These are phyloP conservation scores for Aphrocallistes beatrix DNA, from an alignment of 37 sponge, comb jelly and placozoan genomes.

Conservation along the genomic window DNA sequence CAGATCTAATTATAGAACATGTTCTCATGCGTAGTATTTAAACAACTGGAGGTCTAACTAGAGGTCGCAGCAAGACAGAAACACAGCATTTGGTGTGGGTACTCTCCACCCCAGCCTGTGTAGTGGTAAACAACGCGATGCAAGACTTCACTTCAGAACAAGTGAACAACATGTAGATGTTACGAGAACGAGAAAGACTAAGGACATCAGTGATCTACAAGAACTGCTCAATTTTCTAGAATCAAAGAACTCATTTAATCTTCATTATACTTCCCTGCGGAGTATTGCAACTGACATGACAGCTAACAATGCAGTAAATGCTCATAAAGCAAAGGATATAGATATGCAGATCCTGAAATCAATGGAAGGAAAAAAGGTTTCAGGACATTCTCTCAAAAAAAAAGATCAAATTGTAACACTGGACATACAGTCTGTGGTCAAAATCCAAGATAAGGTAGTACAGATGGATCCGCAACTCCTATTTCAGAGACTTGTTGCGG, in stretches of 20 bases:
- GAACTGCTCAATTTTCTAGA: conserved; percentile 1
- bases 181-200: background rate
- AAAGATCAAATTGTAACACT: conserved; percentile 22
- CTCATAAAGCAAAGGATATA: conserved; percentile 8
- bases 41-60: background rate
- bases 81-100: background rate
- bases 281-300: background rate
- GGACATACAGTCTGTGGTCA: background rate
- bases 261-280: background rate
- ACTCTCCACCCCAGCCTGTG: background rate
- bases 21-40: background rate
- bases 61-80: conserved; percentile 19
- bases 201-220: background rate
- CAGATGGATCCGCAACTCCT: conserved; percentile 26
- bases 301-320: conserved; percentile 18
- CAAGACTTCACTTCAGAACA: background rate
- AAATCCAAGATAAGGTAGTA: background rate
- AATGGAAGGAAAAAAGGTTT: conserved; percentile 17
- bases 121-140: conserved; percentile 16
- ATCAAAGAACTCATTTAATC: conserved; percentile 19
- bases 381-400: conserved; percentile 22
- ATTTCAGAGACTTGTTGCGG: conserved; percentile 36
- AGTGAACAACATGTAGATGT: conserved; percentile 10
- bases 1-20: background rate
- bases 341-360: background rate